A percentile compares a stretch with the other conserved stretches of the same genome.
These are phyloP conservation scores for Xenopus laevis DNA, from an alignment of 2,113 vertebrate genomes.

Conservation along the genomic window DNA sequence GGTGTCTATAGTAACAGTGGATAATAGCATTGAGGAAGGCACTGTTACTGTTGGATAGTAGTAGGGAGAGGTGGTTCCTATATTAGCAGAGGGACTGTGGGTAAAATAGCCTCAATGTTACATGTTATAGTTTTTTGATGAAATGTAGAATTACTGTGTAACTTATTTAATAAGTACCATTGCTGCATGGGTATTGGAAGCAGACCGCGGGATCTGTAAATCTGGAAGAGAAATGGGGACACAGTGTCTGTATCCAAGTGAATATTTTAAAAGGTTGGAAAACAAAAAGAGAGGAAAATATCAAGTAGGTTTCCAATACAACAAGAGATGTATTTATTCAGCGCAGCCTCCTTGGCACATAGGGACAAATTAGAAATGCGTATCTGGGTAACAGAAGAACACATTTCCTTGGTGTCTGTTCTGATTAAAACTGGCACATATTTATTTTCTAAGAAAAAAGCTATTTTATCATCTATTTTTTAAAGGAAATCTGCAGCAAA, in stretches of 20 bases:
- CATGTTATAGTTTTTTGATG: too few species aligned
- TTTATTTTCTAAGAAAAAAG: neutral
- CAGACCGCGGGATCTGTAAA: neutral
- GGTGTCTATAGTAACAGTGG: too few species aligned
- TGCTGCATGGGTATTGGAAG: neutral
- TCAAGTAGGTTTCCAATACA: neutral
- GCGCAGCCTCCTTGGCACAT: slow-evolving; percentile 5
- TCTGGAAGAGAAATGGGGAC: slow-evolving; percentile 4
- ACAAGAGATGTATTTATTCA: neutral
- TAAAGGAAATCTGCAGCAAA: neutral
- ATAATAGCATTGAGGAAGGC: too few species aligned
- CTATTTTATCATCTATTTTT: neutral
- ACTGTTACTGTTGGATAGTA: too few species aligned
- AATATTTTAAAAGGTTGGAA: slow-evolving; percentile 1
- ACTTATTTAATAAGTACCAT: too few species aligned
- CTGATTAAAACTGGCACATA: slow-evolving; percentile 1
- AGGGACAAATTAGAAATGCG: neutral
- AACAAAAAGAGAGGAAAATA: neutral
- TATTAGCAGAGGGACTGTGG: too few species aligned
- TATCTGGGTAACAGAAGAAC: slow-evolving; percentile 1
- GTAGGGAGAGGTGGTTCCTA: too few species aligned
- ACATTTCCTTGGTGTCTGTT: slow-evolving; percentile 13
- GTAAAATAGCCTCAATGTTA: too few species aligned
- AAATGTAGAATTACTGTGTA: too few species aligned
- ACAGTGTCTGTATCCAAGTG: neutral